A percentile compares a stretch with the other conserved stretches of the same genome.
Evolutionary conservation across 2,113 vertebrate species (phyloP).

Genomic region (Charadrius vociferus): DNA sequence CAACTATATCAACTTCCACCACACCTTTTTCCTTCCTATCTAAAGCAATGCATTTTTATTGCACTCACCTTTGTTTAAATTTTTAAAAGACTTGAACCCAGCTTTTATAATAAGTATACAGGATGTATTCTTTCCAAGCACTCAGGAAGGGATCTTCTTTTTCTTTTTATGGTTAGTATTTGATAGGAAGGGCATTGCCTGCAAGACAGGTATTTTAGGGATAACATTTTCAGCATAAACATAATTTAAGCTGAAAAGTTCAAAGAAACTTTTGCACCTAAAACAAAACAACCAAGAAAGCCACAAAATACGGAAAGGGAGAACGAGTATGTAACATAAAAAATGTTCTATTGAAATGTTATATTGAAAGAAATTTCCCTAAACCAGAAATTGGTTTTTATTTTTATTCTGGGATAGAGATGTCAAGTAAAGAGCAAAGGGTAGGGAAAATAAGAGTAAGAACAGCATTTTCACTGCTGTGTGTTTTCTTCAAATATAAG

Average conservation of each 20-base stretch:
- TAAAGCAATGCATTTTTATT: background rate
- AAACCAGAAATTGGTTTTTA: background rate
- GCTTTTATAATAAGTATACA: background rate
- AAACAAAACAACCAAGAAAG: background rate
- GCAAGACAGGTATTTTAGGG: background rate
- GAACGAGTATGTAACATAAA: background rate
- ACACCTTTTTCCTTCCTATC: background rate
- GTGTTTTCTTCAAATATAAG: background rate
- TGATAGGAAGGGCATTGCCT: background rate
- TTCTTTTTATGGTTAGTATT: background rate
- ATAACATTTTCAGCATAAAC: background rate
- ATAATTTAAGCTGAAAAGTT: background rate
- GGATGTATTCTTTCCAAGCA: background rate
- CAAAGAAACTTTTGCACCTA: background rate
- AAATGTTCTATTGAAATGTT: background rate
- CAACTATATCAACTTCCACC: background rate
- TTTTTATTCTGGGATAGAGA: background rate
- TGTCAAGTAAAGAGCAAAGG: background rate
- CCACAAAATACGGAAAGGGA: background rate
- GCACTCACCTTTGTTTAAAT: background rate
- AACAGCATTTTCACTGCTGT: background rate
- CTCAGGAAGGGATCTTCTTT: background rate
- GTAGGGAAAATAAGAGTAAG: background rate
- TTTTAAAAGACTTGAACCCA: background rate
- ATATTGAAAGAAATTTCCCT: background rate